A percentile compares a stretch with the other conserved stretches of the same genome.
Evolutionary conservation across 1,140 invertebrate species (phyloP).

Genomic region (Formica selysi): DNA sequence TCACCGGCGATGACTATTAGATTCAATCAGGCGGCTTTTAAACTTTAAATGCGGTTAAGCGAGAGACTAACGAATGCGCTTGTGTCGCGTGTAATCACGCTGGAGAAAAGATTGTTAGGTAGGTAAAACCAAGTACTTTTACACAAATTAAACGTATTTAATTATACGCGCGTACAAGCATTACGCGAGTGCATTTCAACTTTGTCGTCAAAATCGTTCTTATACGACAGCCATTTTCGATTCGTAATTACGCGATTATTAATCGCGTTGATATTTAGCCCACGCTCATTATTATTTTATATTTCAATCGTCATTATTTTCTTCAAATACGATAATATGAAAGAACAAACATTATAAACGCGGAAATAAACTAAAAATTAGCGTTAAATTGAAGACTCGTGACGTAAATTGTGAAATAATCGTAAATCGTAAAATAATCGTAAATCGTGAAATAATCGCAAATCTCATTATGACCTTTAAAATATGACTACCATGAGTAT

Average conservation of each 20-base stretch:
- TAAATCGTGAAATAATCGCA: neutral
- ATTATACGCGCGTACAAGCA: neutral
- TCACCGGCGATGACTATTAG: constrained; percentile 3
- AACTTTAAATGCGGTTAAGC: constrained; percentile 38
- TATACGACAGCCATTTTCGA: neutral
- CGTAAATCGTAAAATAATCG: neutral
- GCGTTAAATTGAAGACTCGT: neutral
- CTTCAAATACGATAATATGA: neutral
- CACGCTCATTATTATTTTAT: neutral
- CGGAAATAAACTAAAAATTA: constrained; percentile 8
- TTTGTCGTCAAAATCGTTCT: neutral
- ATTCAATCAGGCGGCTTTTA: constrained; percentile 40
- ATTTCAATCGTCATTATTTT: neutral
- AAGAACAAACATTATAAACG: constrained; percentile 11
- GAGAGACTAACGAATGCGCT: constrained; percentile 28
- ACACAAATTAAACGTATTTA: neutral
- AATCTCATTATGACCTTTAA: constrained; percentile 4
- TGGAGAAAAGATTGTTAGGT: constrained; percentile 16
- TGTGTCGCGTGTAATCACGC: constrained; percentile 12
- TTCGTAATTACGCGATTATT: neutral
- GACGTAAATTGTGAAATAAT: neutral
- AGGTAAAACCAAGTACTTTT: constrained; percentile 8
- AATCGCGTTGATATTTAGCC: neutral
- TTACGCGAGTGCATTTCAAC: neutral
- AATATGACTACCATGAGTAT: neutral